Base-by-base conservation (phyloP, 1,140 invertebrate genomes). In the Leptopilina boulardi region DNA sequence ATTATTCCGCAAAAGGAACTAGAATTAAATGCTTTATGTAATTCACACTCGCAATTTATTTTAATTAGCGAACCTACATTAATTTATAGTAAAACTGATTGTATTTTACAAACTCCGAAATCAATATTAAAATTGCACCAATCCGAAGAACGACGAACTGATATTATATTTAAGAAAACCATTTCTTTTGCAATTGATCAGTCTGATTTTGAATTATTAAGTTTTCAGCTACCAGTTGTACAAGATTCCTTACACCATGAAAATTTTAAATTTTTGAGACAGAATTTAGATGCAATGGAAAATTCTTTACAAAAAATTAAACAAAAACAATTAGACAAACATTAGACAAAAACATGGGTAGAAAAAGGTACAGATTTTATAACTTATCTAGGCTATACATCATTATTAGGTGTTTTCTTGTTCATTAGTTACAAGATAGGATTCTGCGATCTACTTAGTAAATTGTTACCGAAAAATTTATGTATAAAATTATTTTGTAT, bases 341-440 rank as follows among this genome's bases (percentile, higher is more conserved):
- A n/a, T n/a, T n/a, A n/a, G n/a, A n/a, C n/a, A n/a, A n/a, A 79
- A 82, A 83, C 78, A 73, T 77, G 79, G 18, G 21, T 44, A 44
- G 42, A 44, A 44, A n/a, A 44, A 10, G 42, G 15, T 15, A 44
- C 42, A 44, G 42, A 44, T 44, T 15, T 44, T 15, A 44, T 44
- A 44, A 44, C 11, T 15, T 44, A 44, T 44, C 4, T 44, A 44
- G 42, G 42, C 3, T 44, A 44, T n/a, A 15, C 42, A n/a, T 44
- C 13, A 15, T 44, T 44, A 10, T 13, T 13, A 44, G 15, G 13
- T 44, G 42, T 44, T 15, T 15, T n/a, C 3, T n/a, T 44, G 15
- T 44, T 44, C 15, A 44, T 10, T 11, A 44, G 13, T 9, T 44
- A 44, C 10, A 44, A 44, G 42, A 44, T 44, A 44, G 42, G 42